phyloP scores from a whole-genome alignment of 1,140 invertebrate species.

The Formica selysi region DNA sequence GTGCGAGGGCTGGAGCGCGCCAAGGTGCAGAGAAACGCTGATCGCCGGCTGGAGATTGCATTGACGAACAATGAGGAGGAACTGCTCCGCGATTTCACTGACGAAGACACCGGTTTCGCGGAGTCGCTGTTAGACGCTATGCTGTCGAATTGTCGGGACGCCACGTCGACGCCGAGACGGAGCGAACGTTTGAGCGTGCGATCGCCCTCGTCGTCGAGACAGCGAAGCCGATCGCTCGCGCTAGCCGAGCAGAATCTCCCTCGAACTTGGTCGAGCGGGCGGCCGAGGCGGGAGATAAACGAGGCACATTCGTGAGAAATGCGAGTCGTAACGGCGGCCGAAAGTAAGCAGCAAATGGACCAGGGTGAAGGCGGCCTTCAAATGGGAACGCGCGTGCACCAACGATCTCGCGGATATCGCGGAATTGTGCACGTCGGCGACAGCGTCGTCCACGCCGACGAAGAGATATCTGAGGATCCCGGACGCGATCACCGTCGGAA shows the following conservation, averaged over 20 bases:
- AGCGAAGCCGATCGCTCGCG: slow-evolving; percentile 86
- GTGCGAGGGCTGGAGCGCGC: slow-evolving; percentile 91
- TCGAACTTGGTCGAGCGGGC: slow-evolving; percentile 5
- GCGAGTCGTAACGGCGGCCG: slow-evolving; percentile 54
- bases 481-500: slow-evolving; percentile 49
- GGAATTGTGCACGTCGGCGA: slow-evolving; percentile 73
- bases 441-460: slow-evolving; percentile 77
- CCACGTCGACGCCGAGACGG: slow-evolving; percentile 18
- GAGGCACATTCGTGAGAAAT: neutral
- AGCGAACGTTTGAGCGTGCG: slow-evolving; percentile 43
- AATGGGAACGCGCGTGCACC: slow-evolving; percentile 89
- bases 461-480: slow-evolving; percentile 86
- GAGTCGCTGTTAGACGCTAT: slow-evolving; percentile 77
- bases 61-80: slow-evolving; percentile 61
- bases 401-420: slow-evolving; percentile 59
- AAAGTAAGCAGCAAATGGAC: slow-evolving; percentile 94
- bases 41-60: slow-evolving; percentile 62
- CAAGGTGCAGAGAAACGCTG: slow-evolving; percentile 86
- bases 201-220: slow-evolving; percentile 60
- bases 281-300: slow-evolving; percentile 33
- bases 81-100: slow-evolving; percentile 35
- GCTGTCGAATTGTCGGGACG: slow-evolving; percentile 69
- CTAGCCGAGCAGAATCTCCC: slow-evolving; percentile 63
- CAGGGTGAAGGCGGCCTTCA: slow-evolving; percentile 93
- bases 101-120: slow-evolving; percentile 78